Conservation (phyloP, 2,888 invertebrate genomes). For the Deroplatys truncata region DNA sequence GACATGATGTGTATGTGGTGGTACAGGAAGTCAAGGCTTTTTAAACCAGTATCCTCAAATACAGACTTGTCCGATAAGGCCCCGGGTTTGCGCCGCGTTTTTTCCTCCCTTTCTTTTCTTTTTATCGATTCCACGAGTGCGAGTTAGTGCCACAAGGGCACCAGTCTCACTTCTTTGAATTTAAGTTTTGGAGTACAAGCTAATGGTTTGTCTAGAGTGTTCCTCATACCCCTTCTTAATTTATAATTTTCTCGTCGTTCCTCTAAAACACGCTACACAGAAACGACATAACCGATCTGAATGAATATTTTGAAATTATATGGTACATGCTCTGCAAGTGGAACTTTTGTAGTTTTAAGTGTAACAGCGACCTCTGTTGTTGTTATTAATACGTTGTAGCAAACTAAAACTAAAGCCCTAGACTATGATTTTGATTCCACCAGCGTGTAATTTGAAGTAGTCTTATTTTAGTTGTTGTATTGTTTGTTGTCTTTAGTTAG, state of each 20-base stretch:
- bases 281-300: neutral
- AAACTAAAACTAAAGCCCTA: no score
- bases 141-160: neutral
- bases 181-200: neutral
- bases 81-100: neutral
- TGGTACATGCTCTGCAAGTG: neutral
- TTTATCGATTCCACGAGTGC: neutral
- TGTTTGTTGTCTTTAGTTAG: no score
- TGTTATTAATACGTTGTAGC: no score
- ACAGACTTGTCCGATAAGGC: neutral
- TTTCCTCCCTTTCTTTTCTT: neutral
- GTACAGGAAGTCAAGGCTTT: neutral
- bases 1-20: neutral
- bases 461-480: no score
- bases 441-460: no score
- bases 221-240: neutral
- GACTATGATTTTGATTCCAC: no score
- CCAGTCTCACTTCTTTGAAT: neutral
- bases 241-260: neutral
- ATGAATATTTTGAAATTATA: no score
- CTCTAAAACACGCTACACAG: neutral
- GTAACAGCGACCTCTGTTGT: neutral
- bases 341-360: neutral
- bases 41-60: neutral
- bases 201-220: neutral